Percentiles rank a stretch among this genome's conserved stretches.
Conservation (phyloP, 2,797 vertebrate genomes). For the Danio jaintianensis region DNA sequence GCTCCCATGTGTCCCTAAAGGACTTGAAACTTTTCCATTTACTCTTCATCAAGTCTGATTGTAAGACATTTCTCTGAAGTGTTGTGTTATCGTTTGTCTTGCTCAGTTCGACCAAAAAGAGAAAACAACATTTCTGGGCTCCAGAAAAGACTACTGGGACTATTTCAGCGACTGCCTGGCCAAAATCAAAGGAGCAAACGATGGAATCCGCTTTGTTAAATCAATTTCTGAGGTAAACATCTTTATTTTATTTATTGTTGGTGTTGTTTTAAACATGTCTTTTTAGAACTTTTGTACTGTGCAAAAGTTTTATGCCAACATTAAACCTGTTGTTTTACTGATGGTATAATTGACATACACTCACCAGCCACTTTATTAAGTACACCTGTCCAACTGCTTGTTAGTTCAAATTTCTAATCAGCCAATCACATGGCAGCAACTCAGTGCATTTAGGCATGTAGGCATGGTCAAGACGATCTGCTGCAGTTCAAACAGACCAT, state of each 20-base stretch:
- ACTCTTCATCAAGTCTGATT: neutral
- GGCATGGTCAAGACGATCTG: too few species aligned
- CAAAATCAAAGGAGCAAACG: conserved; percentile 94
- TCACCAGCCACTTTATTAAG: too few species aligned
- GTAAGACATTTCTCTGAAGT: neutral
- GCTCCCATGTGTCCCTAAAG: neutral
- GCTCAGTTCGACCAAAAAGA: conserved; percentile 95
- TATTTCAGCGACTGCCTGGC: conserved; percentile 95
- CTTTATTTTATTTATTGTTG: neutral
- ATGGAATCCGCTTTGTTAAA: conserved; percentile 96
- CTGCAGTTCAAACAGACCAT: too few species aligned
- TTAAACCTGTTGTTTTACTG: too few species aligned
- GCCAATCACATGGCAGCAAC: too few species aligned
- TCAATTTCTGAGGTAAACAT: conserved; percentile 89
- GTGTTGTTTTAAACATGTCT: neutral
- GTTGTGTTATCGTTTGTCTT: conserved; percentile 15
- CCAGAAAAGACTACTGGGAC: conserved; percentile 97
- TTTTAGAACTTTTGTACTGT: too few species aligned
- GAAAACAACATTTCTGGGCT: conserved; percentile 90
- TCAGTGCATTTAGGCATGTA: too few species aligned
- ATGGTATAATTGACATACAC: too few species aligned
- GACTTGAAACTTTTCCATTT: neutral
- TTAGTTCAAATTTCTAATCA: too few species aligned
- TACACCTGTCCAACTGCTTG: too few species aligned
- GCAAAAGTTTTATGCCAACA: too few species aligned